Conservation (phyloP, 2,888 invertebrate genomes). For the Blera fallax region DNA sequence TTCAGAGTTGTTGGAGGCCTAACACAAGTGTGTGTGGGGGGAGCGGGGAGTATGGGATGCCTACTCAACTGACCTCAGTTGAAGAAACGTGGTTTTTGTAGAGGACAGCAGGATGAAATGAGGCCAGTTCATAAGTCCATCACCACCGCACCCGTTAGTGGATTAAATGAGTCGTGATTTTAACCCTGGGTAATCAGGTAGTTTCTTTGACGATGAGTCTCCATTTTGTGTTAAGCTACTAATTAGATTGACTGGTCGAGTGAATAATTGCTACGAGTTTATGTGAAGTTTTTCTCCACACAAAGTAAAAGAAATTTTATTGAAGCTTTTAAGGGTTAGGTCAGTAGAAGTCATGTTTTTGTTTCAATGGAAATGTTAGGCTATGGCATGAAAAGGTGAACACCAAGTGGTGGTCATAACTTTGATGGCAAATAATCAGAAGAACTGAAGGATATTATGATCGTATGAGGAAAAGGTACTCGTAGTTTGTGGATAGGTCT, state of each 20-base stretch:
- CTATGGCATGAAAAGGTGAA: background rate
- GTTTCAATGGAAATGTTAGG: background rate
- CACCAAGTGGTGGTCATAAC: too few species aligned
- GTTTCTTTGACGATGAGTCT: slow-evolving; percentile 37
- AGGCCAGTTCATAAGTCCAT: slow-evolving; percentile 30
- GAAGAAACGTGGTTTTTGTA: slow-evolving; percentile 29
- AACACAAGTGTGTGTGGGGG: background rate
- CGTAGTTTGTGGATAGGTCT: too few species aligned
- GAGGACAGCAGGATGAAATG: background rate
- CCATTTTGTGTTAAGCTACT: background rate
- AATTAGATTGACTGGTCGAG: slow-evolving; percentile 52
- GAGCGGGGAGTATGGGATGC: background rate
- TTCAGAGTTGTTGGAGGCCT: slow-evolving; percentile 3
- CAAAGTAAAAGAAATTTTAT: background rate
- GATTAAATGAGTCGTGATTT: slow-evolving; percentile 57
- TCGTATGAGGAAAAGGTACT: too few species aligned
- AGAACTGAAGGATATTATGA: too few species aligned
- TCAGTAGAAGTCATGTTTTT: background rate
- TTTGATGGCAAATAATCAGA: too few species aligned
- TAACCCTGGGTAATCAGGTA: slow-evolving; percentile 33
- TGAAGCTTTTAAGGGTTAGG: background rate
- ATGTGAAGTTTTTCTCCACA: background rate
- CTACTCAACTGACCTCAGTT: slow-evolving; percentile 15
- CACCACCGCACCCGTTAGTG: slow-evolving; percentile 9
- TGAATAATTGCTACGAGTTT: slow-evolving; percentile 48